phyloP scores from a whole-genome alignment of 1,140 invertebrate species.

The Psix sp. region DNA sequence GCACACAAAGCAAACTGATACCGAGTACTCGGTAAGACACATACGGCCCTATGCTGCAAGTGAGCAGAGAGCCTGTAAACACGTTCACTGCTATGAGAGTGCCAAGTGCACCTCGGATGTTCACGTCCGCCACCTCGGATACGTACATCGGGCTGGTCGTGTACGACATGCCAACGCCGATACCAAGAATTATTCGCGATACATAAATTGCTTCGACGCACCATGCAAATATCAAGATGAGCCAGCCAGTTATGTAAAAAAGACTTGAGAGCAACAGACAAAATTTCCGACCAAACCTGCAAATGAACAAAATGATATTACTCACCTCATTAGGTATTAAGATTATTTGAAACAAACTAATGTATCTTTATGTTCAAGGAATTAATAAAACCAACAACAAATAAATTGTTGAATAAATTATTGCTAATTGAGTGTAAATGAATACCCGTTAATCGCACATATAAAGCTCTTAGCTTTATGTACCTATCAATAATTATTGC shows the following conservation, averaged over 20 bases:
- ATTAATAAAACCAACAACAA: no score
- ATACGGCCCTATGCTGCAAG: slow-evolving; percentile 83
- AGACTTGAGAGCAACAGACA: slow-evolving; percentile 81
- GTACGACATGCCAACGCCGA: slow-evolving; percentile 84
- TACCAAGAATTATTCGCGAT: slow-evolving; percentile 80
- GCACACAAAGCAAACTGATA: slow-evolving; percentile 77
- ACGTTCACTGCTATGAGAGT: slow-evolving; percentile 82
- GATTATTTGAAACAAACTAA: no score
- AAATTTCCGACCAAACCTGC: slow-evolving; percentile 81
- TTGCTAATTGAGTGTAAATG: no score
- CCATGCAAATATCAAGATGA: slow-evolving; percentile 79
- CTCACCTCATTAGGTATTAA: no score
- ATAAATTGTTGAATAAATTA: no score
- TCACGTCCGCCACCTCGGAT: slow-evolving; percentile 82
- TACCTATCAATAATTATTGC: no score
- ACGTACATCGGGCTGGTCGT: slow-evolving; percentile 85
- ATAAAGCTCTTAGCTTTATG: no score
- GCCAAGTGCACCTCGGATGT: slow-evolving; percentile 83
- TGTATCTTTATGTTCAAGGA: no score
- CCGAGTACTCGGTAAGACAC: slow-evolving; percentile 79
- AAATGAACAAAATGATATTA: not conserved
- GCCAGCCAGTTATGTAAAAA: slow-evolving; percentile 83
- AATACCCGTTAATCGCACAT: no score
- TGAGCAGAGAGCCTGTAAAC: slow-evolving; percentile 83
- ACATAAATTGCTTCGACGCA: slow-evolving; percentile 78